Evolutionary conservation across 64 coral and sea anemone species (phyloP), one percentile per base, ranked within the genome.

Genomic region (Cladopsammia gracilis): DNA sequence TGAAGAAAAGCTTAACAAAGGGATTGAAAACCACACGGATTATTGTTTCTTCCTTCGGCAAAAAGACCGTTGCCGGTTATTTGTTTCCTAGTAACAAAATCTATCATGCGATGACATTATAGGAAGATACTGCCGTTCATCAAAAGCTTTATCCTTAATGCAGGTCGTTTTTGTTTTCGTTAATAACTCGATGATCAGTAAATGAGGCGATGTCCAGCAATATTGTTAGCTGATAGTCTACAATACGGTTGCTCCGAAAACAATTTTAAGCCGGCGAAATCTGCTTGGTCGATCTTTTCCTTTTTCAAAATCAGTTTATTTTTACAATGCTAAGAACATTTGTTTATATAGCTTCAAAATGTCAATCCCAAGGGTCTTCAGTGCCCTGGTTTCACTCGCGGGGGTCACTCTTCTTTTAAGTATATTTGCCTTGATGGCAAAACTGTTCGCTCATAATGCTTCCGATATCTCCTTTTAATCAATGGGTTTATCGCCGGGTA

Each of bases 391-490:
- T 5, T 15, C 52, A 48, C 24, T 54, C 26, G 10, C 43, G 64
- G 16, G 58, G 26, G 79, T 64, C 79, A 82, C 59, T 46, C 58
- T 12, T 20, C 58, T 16, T n/a, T 34, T 34, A 46, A 46, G 79
- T 58, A 23, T 77, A 54, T 81, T 81, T 61, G 78, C 18, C 19
- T 61, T 44, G 4, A 58, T 61, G 24, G 78, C 25, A 81, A 61
- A 42, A 53, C 57, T 23, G 0, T 6, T 64, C 20, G 4, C 16
- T 7, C 9, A 48, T 47, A 82, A 47, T 62, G 79, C 22, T 46
- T 64, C 59, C 42, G 25, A 62, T 25, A 24, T 81, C 56, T 4
- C 14, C 16, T 42, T 45, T 64, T 45, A 65, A 57, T 79, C 24
- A 12, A 48, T 57, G 24, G 8, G 12, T 34, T 23, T 75, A 48